phyloP scores from a whole-genome alignment of 2,113 vertebrate genomes.

The Epinephelus lanceolatus region DNA sequence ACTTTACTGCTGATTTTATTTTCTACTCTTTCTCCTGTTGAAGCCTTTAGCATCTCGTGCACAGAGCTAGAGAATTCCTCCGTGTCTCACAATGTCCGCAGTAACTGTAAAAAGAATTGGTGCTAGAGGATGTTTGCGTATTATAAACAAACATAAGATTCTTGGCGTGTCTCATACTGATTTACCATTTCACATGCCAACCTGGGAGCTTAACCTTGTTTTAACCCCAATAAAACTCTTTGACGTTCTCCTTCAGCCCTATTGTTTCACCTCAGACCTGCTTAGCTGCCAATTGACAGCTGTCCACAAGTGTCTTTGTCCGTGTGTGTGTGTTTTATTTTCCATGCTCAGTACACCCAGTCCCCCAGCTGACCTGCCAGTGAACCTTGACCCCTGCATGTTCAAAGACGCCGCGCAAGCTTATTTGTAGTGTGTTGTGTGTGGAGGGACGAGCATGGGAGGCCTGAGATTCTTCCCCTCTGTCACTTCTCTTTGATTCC shows the following conservation, averaged over 20 bases:
- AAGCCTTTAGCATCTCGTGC: background rate
- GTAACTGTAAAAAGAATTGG: constrained; percentile 15
- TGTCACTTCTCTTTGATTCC: constrained; percentile 8
- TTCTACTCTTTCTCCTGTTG: background rate
- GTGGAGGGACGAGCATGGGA: constrained; percentile 18
- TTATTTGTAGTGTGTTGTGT: constrained; percentile 69
- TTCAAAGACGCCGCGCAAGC: constrained; percentile 66
- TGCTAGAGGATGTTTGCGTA: constrained; percentile 13
- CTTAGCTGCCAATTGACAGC: constrained; percentile 70
- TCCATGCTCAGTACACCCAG: constrained; percentile 21
- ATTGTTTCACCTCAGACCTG: constrained; percentile 63
- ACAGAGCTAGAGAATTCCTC: background rate
- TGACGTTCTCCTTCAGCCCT: constrained; percentile 39
- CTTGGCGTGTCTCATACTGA: constrained; percentile 9
- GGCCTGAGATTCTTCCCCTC: constrained; percentile 37
- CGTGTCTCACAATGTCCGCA: background rate
- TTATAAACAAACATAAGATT: constrained; percentile 26
- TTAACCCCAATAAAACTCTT: constrained; percentile 63
- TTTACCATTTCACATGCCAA: constrained; percentile 33
- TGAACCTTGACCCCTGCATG: constrained; percentile 69
- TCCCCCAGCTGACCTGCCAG: constrained; percentile 52
- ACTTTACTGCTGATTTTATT: background rate
- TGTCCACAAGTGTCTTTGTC: constrained; percentile 61
- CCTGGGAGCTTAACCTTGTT: constrained; percentile 53
- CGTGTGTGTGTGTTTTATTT: constrained; percentile 40